These are phyloP conservation scores for Apodemus sylvaticus DNA, from an alignment of 2,113 vertebrate species.

Conservation along the genomic window DNA sequence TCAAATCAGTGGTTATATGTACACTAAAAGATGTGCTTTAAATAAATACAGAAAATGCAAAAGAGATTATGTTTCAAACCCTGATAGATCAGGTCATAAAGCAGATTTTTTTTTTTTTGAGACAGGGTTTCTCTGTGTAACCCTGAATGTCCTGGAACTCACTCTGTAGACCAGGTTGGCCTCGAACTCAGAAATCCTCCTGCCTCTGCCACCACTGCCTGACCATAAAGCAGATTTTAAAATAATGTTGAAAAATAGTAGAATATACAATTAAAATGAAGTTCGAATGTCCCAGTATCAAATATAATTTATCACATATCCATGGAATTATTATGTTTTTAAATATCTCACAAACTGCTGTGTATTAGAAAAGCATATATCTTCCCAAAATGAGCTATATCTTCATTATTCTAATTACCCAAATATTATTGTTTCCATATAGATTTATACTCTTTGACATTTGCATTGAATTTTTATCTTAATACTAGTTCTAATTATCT, in stretches of 20 bases:
- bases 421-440: neutral
- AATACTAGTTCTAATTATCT: neutral
- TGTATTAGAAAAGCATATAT: neutral
- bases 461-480: neutral
- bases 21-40: neutral
- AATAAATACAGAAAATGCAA: neutral
- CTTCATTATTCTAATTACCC: neutral
- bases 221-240: neutral
- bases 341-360: neutral
- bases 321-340: neutral
- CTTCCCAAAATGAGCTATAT: neutral
- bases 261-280: too few relatives aligned
- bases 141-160: too few relatives aligned
- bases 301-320: neutral
- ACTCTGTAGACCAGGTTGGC: too few relatives aligned
- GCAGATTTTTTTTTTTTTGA: too few relatives aligned
- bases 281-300: neutral
- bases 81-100: neutral
- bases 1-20: neutral
- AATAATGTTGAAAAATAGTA: neutral
- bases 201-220: too few relatives aligned
- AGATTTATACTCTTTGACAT: neutral
- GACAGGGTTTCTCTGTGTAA: too few relatives aligned
- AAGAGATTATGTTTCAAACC: neutral
- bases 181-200: too few relatives aligned